A percentile compares a stretch with the other conserved stretches of the same genome.
These are phyloP conservation scores for Microplitis manilae DNA, from an alignment of 2,888 invertebrate genomes.

Conservation along the genomic window DNA sequence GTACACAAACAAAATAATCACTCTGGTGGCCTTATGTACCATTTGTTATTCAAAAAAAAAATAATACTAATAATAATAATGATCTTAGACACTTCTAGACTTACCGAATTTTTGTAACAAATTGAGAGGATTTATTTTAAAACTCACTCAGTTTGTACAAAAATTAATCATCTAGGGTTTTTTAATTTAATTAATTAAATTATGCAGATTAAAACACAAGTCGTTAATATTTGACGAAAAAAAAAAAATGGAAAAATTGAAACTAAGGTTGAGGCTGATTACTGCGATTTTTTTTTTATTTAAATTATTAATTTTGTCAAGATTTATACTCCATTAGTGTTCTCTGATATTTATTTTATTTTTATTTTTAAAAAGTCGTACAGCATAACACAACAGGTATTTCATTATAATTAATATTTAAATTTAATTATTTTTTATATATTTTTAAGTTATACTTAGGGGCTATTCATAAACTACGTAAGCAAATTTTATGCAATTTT, in stretches of 20 bases:
- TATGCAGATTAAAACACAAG: background rate
- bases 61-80: conserved; percentile 18
- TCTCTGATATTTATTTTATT: background rate
- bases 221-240: background rate
- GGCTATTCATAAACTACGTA: no score
- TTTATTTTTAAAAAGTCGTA: background rate
- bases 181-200: conserved; percentile 5
- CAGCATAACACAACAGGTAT: background rate
- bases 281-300: background rate
- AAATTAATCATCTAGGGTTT: conserved; percentile 7
- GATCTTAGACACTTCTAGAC: conserved; percentile 60
- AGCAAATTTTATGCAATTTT: no score
- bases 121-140: conserved; percentile 22
- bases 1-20: conserved; percentile 61
- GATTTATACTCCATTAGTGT: background rate
- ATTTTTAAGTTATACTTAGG: background rate
- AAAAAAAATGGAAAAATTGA: background rate
- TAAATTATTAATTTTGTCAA: background rate
- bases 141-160: conserved; percentile 17
- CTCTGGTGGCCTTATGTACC: conserved; percentile 71
- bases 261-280: background rate
- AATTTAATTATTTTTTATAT: background rate
- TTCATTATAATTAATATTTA: background rate
- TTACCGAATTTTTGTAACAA: conserved; percentile 38
- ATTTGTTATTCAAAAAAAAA: conserved; percentile 65